Evolutionary conservation across 2,113 vertebrate species (phyloP).

Genomic region (Danionella cerebrum): DNA sequence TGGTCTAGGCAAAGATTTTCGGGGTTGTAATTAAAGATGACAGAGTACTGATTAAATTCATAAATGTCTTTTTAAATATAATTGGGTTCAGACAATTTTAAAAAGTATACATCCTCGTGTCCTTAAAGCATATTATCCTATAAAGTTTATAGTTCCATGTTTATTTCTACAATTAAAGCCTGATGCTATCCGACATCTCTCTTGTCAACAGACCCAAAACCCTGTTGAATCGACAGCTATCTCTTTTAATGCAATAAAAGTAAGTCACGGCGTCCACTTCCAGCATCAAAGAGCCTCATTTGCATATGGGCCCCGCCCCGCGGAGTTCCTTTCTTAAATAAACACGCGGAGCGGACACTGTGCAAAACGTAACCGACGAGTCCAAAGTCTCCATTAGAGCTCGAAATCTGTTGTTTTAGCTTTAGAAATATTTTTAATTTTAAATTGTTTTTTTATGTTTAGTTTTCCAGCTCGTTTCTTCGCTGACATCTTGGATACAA

Average conservation of each 20-base stretch:
- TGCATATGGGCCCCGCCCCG: background rate
- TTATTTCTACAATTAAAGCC: too few species aligned
- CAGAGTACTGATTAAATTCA: too few species aligned
- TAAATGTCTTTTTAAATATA: too few species aligned
- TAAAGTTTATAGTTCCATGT: too few species aligned
- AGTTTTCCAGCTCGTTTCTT: background rate
- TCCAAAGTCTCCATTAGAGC: slow-evolving; percentile 32
- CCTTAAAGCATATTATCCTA: too few species aligned
- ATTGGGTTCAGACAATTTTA: too few species aligned
- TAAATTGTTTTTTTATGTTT: background rate
- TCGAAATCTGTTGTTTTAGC: background rate
- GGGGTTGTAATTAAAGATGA: too few species aligned
- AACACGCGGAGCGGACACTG: background rate
- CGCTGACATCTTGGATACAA: background rate
- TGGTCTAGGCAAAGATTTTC: too few species aligned
- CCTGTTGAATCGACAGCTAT: too few species aligned
- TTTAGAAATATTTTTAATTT: background rate
- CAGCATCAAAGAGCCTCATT: background rate
- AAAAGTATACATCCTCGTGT: too few species aligned
- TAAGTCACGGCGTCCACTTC: background rate
- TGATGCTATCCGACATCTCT: too few species aligned
- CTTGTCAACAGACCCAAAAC: too few species aligned
- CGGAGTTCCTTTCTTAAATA: slow-evolving; percentile 40
- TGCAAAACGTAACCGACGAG: slow-evolving; percentile 15
- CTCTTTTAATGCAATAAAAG: background rate